Evolutionary conservation across 2,113 vertebrate species (phyloP), one percentile per base, ranked within the genome.

Genomic region (Sturnira hondurensis): DNA sequence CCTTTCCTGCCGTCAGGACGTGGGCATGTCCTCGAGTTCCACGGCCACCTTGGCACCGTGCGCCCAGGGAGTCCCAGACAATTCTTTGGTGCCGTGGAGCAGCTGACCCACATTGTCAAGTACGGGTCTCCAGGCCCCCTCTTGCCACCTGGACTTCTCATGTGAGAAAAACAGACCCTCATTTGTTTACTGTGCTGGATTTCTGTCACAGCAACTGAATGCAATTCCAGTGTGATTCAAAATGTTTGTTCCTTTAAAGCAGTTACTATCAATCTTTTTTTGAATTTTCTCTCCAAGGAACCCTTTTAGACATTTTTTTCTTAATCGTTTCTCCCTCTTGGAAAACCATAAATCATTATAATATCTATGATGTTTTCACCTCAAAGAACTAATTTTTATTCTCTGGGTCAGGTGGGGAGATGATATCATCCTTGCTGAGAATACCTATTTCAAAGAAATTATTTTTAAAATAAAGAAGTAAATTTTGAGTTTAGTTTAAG

Each of bases 401-500:
- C 38, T 43, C 38, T 67, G 54, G 19, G 33, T 63, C 26, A 24
- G 26, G 43, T 1, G 45, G 41, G 24, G 13, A 31, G 26, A 31
- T 73, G 19, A 56, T 81, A 33, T n/a, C n/a, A n/a, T 6, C 36
- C 15, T 6, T 82, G 24, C 31, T 50, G 61, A 93, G 7, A 93
- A 89, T 73, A 33, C 65, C 47, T 81, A 71, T 94, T 81, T 89
- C 70, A 56, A 77, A 89, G 41, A 41, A 86, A 80, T 90, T 93
- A 28, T 43, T 84, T 96, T 95, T 93, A 31, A 89, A 88, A 80
- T 91, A 68, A 96, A 77, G 54, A 84, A 31, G 11, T 87, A n/a
- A 36, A 63, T 65, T 86, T 86, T 92, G 43, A 43, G 43, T 43
- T 43, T 43, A 43, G 43, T 43, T 43, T 43, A 43, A 43, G 43